Percentiles rank a stretch among this genome's conserved stretches.
Evolutionary conservation across 2,797 vertebrate genomes (phyloP).

Genomic region (Rhynchonycteris naso): DNA sequence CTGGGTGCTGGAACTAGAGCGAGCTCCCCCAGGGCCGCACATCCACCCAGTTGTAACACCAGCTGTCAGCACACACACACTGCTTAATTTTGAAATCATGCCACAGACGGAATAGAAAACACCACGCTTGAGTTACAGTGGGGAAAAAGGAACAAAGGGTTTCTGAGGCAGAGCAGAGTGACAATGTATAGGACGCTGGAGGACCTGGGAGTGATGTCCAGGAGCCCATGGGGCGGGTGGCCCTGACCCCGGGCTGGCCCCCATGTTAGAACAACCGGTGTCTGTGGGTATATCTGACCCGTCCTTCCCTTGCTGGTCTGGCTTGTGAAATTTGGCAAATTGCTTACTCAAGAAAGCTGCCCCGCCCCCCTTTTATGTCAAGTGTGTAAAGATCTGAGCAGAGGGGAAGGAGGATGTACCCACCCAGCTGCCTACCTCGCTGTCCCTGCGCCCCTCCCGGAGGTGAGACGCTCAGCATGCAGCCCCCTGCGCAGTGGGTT

Average conservation of each 20-base stretch:
- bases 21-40: neutral
- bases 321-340: neutral
- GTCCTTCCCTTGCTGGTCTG: neutral
- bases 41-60: slow-evolving; percentile 40
- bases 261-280: neutral
- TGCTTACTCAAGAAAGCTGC: neutral
- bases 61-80: slow-evolving; percentile 48
- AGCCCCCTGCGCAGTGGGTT: neutral
- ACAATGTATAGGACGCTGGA: neutral
- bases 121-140: slow-evolving; percentile 47
- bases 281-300: neutral
- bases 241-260: neutral
- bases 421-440: neutral
- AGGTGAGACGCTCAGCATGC: neutral
- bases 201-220: neutral
- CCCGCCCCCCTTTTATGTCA: neutral
- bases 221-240: neutral
- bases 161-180: neutral
- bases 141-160: slow-evolving; percentile 62
- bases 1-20: rapidly evolving
- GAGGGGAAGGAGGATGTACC: rapidly evolving
- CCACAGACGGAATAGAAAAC: slow-evolving; percentile 65
- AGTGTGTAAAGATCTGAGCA: neutral
- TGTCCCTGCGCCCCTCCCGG: too few species aligned
- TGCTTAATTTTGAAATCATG: slow-evolving; percentile 57